phyloP scores from a whole-genome alignment of 2,113 vertebrate genomes.

The Seriola rivoliana region DNA sequence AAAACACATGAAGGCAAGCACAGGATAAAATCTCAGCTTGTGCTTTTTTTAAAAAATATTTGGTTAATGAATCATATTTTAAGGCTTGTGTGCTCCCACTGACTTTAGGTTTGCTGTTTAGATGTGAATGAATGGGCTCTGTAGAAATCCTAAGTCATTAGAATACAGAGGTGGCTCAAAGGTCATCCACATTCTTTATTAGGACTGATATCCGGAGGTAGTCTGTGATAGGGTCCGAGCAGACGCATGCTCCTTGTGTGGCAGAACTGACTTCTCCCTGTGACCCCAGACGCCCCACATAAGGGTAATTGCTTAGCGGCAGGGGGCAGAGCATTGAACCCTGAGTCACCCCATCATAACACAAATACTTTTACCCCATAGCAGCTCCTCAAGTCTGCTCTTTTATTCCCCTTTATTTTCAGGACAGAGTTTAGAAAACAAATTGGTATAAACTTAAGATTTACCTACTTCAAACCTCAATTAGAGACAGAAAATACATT shows the following conservation, averaged over 20 bases:
- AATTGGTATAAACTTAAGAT: neutral
- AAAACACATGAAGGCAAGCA: neutral
- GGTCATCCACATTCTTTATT: slow-evolving; percentile 22
- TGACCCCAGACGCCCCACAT: slow-evolving; percentile 56
- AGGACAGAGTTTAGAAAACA: neutral
- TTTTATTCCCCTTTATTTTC: slow-evolving; percentile 7
- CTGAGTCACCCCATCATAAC: slow-evolving; percentile 69
- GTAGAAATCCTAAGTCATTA: neutral
- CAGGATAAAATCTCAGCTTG: neutral
- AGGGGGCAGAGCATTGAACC: slow-evolving; percentile 69
- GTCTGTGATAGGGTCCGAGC: slow-evolving; percentile 15
- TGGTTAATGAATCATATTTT: neutral
- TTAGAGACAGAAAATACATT: neutral
- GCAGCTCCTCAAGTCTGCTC: slow-evolving; percentile 23
- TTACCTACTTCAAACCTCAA: neutral
- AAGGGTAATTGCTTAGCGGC: slow-evolving; percentile 68
- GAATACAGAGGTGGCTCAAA: neutral
- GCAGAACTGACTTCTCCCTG: slow-evolving; percentile 48
- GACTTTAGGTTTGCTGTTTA: slow-evolving; percentile 8
- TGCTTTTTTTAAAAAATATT: neutral
- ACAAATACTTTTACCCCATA: slow-evolving; percentile 56
- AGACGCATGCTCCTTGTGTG: slow-evolving; percentile 58
- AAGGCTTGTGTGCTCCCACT: neutral
- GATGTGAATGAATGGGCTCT: slow-evolving; percentile 15
- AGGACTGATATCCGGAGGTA: slow-evolving; percentile 38